Base-by-base conservation (phyloP, 2,888 invertebrate genomes). In the Apotomis betuletana region DNA sequence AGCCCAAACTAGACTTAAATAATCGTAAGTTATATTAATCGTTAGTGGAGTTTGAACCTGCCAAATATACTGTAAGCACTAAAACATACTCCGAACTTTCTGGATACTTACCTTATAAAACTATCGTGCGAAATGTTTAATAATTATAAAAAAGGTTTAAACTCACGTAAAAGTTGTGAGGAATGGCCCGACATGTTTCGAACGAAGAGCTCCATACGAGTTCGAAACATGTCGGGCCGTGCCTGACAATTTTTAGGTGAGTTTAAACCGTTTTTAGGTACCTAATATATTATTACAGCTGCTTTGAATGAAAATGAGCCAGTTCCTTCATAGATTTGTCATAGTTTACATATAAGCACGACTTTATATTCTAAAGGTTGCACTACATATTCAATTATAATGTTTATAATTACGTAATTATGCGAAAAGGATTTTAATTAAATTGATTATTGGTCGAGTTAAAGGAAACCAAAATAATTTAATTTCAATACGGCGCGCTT, bases 31-130 rank as follows among this genome's bases (percentile, higher is more conserved):
- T 65, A 77, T 76, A 70, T 69, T 65, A 38, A 69, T 79, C 79
- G 75, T 67, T 70, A 80, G n/a, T 79, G 82, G 84, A 87, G 84
- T 86, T 86, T 82, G 85, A 83, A 85, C 85, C 90, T 89, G 89
- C 89, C 90, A 90, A 89, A 89, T 89, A 81, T 84, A 84, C 83
- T 83, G 80, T 87, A 87, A 85, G 85, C 80, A n/a, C 74, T 78
- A 77, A 77, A 74, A 79, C 77, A 36, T 4, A 38, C n/a, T n/a
- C 51, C 52, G 36, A 52, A 36, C n/a, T 44, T 38, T 9, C 27
- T 27, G 27, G 15, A 15, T 15, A 15, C 15, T 15, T 15, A 15
- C 15, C 15, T 15, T 0, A 15, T 15, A 15, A 15, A 15, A 15
- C 15, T 15, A n/a, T n/a, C n/a, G n/a, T n/a, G n/a, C n/a, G n/a